Evolutionary conservation across 37 sponge, comb jelly and placozoan species (phyloP), one percentile per base, ranked within the genome.

Genomic region (Chondrosia reniformis): DNA sequence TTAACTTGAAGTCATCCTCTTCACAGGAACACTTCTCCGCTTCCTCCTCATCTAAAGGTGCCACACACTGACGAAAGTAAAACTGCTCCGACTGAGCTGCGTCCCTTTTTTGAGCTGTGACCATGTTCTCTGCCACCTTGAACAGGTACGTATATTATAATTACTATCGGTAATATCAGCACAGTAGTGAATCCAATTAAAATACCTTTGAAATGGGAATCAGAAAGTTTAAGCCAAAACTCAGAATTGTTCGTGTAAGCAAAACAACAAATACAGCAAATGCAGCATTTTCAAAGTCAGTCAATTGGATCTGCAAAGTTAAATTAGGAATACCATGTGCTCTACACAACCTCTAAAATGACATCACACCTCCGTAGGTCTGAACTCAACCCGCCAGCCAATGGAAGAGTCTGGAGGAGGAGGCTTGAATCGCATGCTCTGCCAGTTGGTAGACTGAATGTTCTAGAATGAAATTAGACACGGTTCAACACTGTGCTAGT

Each of bases 321-420:
- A 28, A 74, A 28, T 25, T n/a, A 36, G 63, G 38, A 19, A 65
- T 33, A 36, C 4, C 28, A 22, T 65, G 67, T 28, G 21, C 8
- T 12, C n/a, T n/a, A n/a, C n/a, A n/a, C n/a, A n/a, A n/a, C n/a
- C n/a, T n/a, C n/a, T n/a, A n/a, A n/a, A n/a, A n/a, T n/a, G n/a
- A n/a, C n/a, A n/a, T 33, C 83, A 27, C 43, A 92, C 91, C 66
- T 98, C 99, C 37, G 85, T 75, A 25, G 95, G 93, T 41, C 99
- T 76, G 74, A 98, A 98, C 84, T 98, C 99, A 46, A 98, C 96
- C 44, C 99, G 79, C 99, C 99, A 98, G n/a, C 99, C 99, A 45
- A 95, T 98, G 63, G 91, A 65, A 27, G 96, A 92, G 64, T 84
- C 81, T 22, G 89, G 86, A 46, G 99, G 96, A 15, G 98, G 98